Conservation (phyloP, 2,888 invertebrate genomes). For the Palloptera scutellata region DNA sequence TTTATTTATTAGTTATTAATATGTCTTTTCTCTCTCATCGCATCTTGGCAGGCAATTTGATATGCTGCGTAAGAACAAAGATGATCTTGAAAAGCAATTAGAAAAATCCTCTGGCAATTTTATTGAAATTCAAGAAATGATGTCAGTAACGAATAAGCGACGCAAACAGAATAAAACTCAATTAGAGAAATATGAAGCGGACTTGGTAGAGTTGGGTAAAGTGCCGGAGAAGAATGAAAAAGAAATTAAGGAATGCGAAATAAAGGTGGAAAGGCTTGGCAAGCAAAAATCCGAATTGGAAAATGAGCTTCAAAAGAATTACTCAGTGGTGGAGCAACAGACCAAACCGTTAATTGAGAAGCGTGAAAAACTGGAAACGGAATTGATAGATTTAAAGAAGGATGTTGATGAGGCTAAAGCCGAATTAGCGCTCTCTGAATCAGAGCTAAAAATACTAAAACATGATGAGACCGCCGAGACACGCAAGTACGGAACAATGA, state of each 20-base stretch:
- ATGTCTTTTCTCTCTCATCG: neutral
- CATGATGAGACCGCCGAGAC: conserved; percentile 58
- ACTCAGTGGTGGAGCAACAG: conserved; percentile 67
- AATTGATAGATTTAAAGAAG: conserved; percentile 74
- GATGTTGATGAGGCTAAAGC: conserved; percentile 77
- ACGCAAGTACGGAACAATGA: conserved; percentile 58
- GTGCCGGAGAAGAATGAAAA: conserved; percentile 78
- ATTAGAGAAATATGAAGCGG: conserved; percentile 72
- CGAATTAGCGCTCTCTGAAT: conserved; percentile 69
- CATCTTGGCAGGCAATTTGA: conserved; percentile 68
- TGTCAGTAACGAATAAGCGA: conserved; percentile 75
- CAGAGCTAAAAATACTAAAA: conserved; percentile 79
- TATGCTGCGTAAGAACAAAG: conserved; percentile 68
- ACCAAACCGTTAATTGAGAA: conserved; percentile 67
- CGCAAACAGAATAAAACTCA: conserved; percentile 77
- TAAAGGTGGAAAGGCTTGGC: conserved; percentile 66
- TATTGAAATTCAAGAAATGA: conserved; percentile 72
- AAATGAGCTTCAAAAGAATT: conserved; percentile 71
- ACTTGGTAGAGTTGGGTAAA: conserved; percentile 71
- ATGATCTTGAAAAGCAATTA: conserved; percentile 70
- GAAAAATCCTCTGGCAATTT: conserved; percentile 73
- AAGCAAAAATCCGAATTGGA: conserved; percentile 69
- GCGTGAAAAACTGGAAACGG: conserved; percentile 69
- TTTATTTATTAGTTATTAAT: neutral
- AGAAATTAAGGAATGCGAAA: conserved; percentile 74